Percentiles rank a stretch among this genome's conserved stretches.
Evolutionary conservation across 2,113 vertebrate genomes (phyloP).

Genomic region (Mastomys coucha): DNA sequence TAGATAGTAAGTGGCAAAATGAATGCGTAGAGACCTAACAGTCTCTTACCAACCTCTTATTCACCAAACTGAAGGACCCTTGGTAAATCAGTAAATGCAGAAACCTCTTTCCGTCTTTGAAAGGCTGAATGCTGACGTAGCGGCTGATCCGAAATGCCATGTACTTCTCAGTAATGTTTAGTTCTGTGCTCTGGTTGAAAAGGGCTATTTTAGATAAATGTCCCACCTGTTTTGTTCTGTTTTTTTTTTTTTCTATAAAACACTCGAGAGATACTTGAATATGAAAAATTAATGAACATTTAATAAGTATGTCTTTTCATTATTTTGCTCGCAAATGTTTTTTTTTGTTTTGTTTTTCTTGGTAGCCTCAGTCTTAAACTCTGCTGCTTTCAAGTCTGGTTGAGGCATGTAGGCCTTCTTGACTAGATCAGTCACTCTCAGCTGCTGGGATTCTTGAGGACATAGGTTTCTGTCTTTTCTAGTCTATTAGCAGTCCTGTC

Average conservation of each 20-base stretch:
- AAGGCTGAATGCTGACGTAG: background rate
- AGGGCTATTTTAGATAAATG: background rate
- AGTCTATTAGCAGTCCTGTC: background rate
- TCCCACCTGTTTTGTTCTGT: background rate
- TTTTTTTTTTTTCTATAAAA: background rate
- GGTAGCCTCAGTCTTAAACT: background rate
- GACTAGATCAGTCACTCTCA: too few species aligned
- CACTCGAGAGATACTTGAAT: background rate
- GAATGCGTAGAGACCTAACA: background rate
- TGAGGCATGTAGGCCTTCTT: background rate
- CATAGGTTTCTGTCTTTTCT: background rate
- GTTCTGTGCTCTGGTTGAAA: background rate
- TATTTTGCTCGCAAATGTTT: background rate
- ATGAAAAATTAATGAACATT: conserved; percentile 36
- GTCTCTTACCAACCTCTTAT: background rate
- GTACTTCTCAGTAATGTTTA: background rate
- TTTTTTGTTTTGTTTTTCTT: too few species aligned
- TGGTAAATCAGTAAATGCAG: background rate
- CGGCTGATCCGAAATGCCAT: background rate
- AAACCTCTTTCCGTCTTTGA: background rate
- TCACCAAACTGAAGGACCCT: background rate
- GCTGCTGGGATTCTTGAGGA: background rate
- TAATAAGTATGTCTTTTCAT: background rate
- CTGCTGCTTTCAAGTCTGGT: background rate
- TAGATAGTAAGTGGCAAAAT: background rate